These are phyloP conservation scores for Petaurus breviceps DNA, from an alignment of 2,113 vertebrate species.

Conservation along the genomic window DNA sequence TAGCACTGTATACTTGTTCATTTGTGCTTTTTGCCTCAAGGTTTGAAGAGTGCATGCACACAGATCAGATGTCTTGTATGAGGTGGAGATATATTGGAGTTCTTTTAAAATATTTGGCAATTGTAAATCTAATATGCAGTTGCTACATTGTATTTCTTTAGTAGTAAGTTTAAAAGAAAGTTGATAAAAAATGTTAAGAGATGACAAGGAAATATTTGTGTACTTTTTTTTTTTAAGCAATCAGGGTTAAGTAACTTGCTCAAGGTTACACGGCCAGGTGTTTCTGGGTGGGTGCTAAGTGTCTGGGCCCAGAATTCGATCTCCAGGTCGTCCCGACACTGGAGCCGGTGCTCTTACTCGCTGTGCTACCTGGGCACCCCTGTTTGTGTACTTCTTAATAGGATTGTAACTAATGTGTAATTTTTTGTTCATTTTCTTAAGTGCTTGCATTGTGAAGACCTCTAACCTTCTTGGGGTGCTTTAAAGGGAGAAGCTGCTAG, in stretches of 20 bases:
- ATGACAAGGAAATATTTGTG: neutral
- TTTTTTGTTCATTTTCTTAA: neutral
- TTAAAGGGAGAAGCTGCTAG: neutral
- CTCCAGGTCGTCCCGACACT: too few species aligned
- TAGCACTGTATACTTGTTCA: neutral
- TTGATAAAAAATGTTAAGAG: neutral
- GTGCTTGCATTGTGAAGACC: neutral
- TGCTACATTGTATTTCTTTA: neutral
- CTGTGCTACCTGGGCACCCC: too few species aligned
- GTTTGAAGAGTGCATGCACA: neutral
- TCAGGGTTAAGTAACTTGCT: too few species aligned
- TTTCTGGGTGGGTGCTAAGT: too few species aligned
- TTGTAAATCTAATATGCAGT: neutral
- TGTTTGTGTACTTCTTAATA: too few species aligned
- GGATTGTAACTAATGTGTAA: neutral
- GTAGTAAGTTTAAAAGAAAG: neutral
- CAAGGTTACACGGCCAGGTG: too few species aligned
- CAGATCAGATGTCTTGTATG: neutral
- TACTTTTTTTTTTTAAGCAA: too few species aligned
- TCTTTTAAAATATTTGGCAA: neutral
- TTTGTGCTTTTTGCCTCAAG: neutral
- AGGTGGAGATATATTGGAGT: neutral
- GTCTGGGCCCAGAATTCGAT: too few species aligned
- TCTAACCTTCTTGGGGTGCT: neutral
- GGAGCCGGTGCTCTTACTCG: too few species aligned